A percentile compares a stretch with the other conserved stretches of the same genome.
phyloP scores from a whole-genome alignment of 2,113 vertebrate genomes.

The Elephantulus edwardii region DNA sequence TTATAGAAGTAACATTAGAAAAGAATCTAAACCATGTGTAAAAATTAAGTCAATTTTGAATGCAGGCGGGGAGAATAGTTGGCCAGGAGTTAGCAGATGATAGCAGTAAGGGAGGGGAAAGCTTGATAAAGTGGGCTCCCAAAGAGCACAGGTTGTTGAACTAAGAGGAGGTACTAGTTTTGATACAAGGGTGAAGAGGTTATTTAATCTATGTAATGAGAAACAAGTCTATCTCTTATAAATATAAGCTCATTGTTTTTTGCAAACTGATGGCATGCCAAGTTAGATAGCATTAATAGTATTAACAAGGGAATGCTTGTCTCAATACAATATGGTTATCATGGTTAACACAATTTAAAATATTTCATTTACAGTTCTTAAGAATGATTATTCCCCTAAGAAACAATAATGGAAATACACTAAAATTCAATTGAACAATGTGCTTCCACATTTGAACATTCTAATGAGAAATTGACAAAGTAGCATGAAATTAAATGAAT shows the following conservation, averaged over 20 bases:
- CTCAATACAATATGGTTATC: not conserved
- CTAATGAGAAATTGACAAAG: conserved; percentile 48
- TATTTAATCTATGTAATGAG: not conserved
- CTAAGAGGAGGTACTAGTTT: not conserved
- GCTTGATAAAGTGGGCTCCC: not conserved
- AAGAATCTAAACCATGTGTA: not conserved
- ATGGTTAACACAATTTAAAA: conserved; percentile 20
- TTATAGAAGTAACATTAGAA: not conserved
- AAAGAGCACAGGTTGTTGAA: not conserved
- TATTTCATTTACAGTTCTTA: conserved; percentile 4
- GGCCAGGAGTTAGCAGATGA: not conserved
- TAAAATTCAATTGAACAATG: not conserved
- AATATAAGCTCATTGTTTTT: conserved; percentile 6
- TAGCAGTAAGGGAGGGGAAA: not conserved
- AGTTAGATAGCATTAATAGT: not conserved
- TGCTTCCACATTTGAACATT: not conserved
- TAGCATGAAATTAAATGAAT: conserved; percentile 32
- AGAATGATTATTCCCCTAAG: not conserved
- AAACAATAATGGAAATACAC: not conserved
- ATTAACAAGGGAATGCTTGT: not conserved
- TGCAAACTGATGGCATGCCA: not conserved
- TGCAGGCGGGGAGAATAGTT: not conserved
- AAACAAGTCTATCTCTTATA: not conserved
- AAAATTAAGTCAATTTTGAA: not conserved
- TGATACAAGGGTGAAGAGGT: not conserved